phyloP scores from a whole-genome alignment of 2,113 vertebrate species.

The Phaethon lepturus region DNA sequence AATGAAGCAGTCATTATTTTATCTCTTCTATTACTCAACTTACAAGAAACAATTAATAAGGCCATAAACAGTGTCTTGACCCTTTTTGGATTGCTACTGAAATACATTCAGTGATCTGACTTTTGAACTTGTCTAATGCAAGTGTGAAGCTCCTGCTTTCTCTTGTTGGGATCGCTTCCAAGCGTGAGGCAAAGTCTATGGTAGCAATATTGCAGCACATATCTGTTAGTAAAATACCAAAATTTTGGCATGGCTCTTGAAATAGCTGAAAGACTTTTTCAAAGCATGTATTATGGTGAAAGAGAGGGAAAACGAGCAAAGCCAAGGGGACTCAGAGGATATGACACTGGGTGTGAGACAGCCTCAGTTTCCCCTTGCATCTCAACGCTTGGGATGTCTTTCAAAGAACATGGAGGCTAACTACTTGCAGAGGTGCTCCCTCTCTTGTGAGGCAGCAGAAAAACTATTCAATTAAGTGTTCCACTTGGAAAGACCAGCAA shows the following conservation, averaged over 20 bases:
- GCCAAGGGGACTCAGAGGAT: background rate
- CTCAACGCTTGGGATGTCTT: fast-evolving
- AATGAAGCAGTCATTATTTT: background rate
- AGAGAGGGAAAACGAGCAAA: background rate
- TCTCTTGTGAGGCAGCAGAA: background rate
- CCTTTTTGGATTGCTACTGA: background rate
- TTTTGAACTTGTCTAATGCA: background rate
- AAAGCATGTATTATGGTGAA: background rate
- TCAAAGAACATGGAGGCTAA: background rate
- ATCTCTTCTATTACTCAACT: background rate
- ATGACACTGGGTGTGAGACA: background rate
- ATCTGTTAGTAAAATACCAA: background rate
- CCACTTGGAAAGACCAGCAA: background rate
- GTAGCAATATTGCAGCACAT: background rate
- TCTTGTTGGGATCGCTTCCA: background rate
- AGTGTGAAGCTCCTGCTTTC: background rate
- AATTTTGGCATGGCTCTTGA: background rate
- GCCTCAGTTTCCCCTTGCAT: background rate
- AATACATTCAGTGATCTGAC: background rate
- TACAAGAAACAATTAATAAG: background rate
- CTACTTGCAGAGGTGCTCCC: background rate
- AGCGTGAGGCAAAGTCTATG: background rate
- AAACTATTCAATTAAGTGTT: background rate
- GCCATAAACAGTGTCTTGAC: background rate
- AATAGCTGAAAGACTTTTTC: background rate